A percentile compares a stretch with the other conserved stretches of the same genome.
These are phyloP conservation scores for Sciaenops ocellatus DNA, from an alignment of 2,797 vertebrate genomes.

Conservation along the genomic window DNA sequence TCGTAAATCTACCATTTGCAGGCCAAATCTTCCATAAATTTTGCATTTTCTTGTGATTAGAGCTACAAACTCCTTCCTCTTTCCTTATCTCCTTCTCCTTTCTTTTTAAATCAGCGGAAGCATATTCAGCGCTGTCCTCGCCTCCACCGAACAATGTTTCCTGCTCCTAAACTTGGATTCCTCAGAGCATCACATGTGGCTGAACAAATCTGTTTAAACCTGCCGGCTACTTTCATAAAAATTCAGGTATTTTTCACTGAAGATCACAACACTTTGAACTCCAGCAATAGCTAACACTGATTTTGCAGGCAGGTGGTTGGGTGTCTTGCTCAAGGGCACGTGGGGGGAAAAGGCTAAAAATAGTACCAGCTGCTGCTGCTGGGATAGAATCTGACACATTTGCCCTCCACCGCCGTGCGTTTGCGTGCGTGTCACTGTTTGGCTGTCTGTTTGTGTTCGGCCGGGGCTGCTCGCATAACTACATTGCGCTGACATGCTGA, in stretches of 20 bases:
- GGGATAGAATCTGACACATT: slow-evolving; percentile 47
- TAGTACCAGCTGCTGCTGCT: slow-evolving; percentile 36
- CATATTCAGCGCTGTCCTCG: neutral
- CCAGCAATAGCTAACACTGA: neutral
- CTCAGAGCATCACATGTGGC: neutral
- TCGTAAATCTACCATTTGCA: neutral
- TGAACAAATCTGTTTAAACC: neutral
- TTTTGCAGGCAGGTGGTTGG: slow-evolving; percentile 27
- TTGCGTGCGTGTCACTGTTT: slow-evolving; percentile 2
- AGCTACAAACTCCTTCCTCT: neutral
- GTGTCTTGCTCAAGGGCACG: slow-evolving; percentile 63
- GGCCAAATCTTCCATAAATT: neutral
- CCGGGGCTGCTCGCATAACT: slow-evolving; percentile 24
- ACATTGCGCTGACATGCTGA: slow-evolving; percentile 6
- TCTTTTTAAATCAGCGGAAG: neutral
- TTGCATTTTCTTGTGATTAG: neutral
- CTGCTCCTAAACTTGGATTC: neutral
- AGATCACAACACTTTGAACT: neutral
- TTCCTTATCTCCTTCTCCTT: neutral
- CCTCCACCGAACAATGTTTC: neutral
- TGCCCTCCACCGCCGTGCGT: neutral
- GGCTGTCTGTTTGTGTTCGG: slow-evolving; percentile 23
- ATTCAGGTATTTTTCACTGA: neutral
- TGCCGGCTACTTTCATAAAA: neutral
- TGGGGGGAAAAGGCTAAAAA: slow-evolving; percentile 47